A percentile compares a stretch with the other conserved stretches of the same genome.
Evolutionary conservation across 2,797 vertebrate genomes (phyloP).

Genomic region (Neopelma chrysocephalum): DNA sequence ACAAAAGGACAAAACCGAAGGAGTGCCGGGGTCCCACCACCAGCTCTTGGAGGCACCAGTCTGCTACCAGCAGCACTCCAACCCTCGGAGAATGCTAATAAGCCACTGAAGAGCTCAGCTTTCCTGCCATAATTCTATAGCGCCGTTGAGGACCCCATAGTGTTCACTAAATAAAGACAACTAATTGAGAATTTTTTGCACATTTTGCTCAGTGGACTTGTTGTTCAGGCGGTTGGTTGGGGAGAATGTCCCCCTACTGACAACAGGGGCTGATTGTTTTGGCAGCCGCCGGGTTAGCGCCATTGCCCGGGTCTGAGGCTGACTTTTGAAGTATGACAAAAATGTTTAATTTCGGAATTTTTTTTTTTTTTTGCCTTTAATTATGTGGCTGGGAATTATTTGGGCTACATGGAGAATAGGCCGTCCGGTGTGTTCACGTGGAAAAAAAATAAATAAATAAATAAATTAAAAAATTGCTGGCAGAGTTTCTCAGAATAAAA

Average conservation of each 20-base stretch:
- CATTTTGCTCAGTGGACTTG: conserved; percentile 81
- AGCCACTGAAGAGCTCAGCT: conserved; percentile 80
- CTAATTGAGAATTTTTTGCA: conserved; percentile 88
- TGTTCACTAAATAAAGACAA: conserved; percentile 86
- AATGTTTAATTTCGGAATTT: conserved; percentile 79
- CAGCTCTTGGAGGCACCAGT: conserved; percentile 79
- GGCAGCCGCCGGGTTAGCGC: conserved; percentile 64
- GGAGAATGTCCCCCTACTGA: conserved; percentile 78
- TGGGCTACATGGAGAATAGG: conserved; percentile 46
- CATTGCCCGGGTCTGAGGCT: conserved; percentile 70
- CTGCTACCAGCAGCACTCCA: conserved; percentile 78
- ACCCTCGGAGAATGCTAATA: conserved; percentile 83
- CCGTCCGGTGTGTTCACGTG: neutral
- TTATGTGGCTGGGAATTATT: conserved; percentile 73
- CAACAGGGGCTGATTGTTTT: conserved; percentile 78
- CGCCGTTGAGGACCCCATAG: conserved; percentile 80
- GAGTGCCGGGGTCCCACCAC: conserved; percentile 78
- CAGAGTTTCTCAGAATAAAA: conserved; percentile 73
- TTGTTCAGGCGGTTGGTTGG: conserved; percentile 78
- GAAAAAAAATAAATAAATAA: conserved; percentile 1
- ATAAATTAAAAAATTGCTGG: conserved; percentile 55
- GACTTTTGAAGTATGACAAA: conserved; percentile 84
- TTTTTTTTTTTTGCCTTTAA: conserved; percentile 46
- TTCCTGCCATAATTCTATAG: conserved; percentile 84
- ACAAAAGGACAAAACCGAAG: conserved; percentile 80